Evolutionary conservation across 2,888 invertebrate species (phyloP).

Genomic region (Cephalotes varians): DNA sequence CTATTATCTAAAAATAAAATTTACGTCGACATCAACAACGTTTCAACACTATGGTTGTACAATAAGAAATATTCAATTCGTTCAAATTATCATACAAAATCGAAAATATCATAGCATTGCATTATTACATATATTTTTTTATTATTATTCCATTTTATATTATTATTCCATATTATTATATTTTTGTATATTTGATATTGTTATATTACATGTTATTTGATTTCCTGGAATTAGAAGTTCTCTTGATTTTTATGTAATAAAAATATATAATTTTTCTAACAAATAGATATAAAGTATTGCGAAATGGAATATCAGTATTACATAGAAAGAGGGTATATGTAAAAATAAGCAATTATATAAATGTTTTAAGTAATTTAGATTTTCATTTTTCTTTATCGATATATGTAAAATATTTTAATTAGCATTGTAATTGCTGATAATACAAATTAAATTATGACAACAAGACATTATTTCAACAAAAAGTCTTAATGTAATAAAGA

Average conservation of each 20-base stretch:
- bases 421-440: neutral
- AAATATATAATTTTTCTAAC: neutral
- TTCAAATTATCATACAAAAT: neutral
- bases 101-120: neutral
- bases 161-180: neutral
- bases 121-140: neutral
- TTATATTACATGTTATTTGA: neutral
- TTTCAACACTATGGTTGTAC: neutral
- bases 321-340: neutral
- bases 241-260: neutral
- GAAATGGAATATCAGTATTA: neutral
- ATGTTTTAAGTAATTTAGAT: slow-evolving; percentile 1
- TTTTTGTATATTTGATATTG: neutral
- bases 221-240: neutral
- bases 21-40: neutral
- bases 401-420: neutral
- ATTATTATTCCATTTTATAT: too few species aligned
- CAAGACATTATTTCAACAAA: neutral
- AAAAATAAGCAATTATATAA: neutral
- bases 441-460: neutral
- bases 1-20: neutral
- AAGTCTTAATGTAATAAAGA: neutral
- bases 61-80: neutral
- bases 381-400: neutral
- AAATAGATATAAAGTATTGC: neutral